These are phyloP conservation scores for Drosophila leontia DNA, from an alignment of 1,140 invertebrate genomes.

Conservation along the genomic window DNA sequence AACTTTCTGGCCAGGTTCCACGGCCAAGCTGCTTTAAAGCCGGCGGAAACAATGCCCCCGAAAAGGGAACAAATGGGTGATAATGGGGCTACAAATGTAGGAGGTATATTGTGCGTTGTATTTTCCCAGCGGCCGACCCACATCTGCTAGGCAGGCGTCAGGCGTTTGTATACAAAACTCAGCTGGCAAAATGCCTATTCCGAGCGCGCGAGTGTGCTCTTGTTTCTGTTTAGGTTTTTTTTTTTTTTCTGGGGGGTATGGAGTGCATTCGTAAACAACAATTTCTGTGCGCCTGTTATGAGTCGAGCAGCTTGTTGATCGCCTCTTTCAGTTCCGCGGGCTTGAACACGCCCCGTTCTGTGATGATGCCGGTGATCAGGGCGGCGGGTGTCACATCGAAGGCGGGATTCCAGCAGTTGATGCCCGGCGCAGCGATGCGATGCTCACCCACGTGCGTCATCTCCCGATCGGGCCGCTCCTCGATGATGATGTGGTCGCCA, in stretches of 20 bases:
- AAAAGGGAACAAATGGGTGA: slow-evolving; percentile 45
- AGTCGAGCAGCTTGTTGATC: slow-evolving; percentile 68
- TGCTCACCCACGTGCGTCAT: slow-evolving; percentile 94
- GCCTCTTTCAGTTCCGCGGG: slow-evolving; percentile 85
- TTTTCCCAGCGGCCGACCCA: slow-evolving; percentile 60
- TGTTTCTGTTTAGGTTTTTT: slow-evolving; percentile 18
- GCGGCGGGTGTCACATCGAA: slow-evolving; percentile 99
- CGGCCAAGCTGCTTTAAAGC: slow-evolving; percentile 55
- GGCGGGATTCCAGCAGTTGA: slow-evolving; percentile 98
- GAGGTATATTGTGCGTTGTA: slow-evolving; percentile 76
- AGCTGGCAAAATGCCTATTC: slow-evolving; percentile 58
- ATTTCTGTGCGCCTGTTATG: slow-evolving; percentile 62
- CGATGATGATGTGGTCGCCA: slow-evolving; percentile 96
- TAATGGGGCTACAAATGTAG: slow-evolving; percentile 63
- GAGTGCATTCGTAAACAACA: slow-evolving; percentile 60
- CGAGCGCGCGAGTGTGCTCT: slow-evolving; percentile 44
- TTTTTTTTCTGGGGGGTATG: slow-evolving; percentile 24
- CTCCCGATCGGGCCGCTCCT: slow-evolving; percentile 95
- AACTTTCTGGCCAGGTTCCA: slow-evolving; percentile 9
- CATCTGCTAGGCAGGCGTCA: slow-evolving; percentile 38
- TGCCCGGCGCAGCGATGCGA: slow-evolving; percentile 94
- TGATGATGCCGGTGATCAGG: slow-evolving; percentile 97
- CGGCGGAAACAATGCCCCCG: slow-evolving; percentile 30
- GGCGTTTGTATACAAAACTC: slow-evolving; percentile 59
- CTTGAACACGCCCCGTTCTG: slow-evolving; percentile 94